These are phyloP conservation scores for Microtus oregoni DNA, from an alignment of 2,113 vertebrate species.

Conservation along the genomic window DNA sequence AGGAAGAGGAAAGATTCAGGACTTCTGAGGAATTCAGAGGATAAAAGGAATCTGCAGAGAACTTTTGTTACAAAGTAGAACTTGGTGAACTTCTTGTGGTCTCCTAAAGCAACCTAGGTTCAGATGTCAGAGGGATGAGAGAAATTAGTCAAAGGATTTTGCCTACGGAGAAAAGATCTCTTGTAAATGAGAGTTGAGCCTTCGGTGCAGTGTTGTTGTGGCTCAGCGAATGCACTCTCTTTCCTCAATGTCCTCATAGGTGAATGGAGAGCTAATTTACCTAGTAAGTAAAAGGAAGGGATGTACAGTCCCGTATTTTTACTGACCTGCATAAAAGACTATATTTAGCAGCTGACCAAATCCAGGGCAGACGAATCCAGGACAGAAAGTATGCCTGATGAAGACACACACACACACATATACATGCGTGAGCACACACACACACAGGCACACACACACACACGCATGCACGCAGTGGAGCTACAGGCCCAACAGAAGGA, in stretches of 20 bases:
- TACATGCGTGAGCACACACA: not conserved
- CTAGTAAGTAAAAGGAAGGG: not conserved
- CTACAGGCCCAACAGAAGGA: slow-evolving; percentile 61
- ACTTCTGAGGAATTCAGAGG: not conserved
- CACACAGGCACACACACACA: not conserved
- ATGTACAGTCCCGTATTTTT: not conserved
- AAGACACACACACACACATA: not conserved
- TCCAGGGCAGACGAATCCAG: slow-evolving; percentile 26
- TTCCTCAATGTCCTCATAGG: not conserved
- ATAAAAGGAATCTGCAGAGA: not conserved
- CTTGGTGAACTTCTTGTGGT: not conserved
- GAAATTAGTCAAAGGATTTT: not conserved
- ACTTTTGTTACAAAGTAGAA: not conserved
- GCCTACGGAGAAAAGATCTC: not conserved
- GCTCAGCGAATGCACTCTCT: not conserved
- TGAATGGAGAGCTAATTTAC: not conserved
- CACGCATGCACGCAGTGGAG: not conserved
- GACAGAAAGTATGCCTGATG: slow-evolving; percentile 22
- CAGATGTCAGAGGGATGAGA: not conserved
- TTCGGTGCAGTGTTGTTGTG: not conserved
- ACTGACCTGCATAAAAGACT: slow-evolving; percentile 13
- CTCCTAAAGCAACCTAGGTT: not conserved
- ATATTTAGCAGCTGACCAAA: slow-evolving; percentile 41
- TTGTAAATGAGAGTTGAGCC: not conserved
- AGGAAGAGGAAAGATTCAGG: not conserved